Evolutionary conservation across 2,888 invertebrate species (phyloP), one percentile per base, ranked within the genome.

Genomic region (Eupithecia centaureata): DNA sequence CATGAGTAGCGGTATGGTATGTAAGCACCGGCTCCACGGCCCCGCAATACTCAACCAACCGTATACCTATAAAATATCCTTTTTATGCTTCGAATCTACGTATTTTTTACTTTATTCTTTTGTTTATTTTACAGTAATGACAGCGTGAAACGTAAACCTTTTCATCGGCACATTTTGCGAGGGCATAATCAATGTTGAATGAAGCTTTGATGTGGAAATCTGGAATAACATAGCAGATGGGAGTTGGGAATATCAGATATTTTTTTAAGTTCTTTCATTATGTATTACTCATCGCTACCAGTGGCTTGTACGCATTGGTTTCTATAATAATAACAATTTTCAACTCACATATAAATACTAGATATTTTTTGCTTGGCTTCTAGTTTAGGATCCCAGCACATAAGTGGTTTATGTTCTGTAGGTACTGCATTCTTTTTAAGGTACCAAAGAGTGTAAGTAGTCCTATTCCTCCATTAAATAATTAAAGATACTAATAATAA

Each of bases 1-100:
- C 86, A 80, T 80, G 83, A 82, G 84, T 78, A 70, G 72, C 59
- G 68, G 57, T 64, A 76, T 63, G 65, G 70, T 63, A 59, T 65
- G 63, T 67, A 65, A 61, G 65, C 68, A 61, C 60, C n/a, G 66
- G 77, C 72, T 80, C 42, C 76, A 71, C 78, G 77, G 68, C 72
- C 76, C 79, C 77, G 76, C 77, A 77, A 74, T 77, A 77, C 71
- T 75, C 82, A 82, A 75, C 80, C 77, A 80, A 77, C 82, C 82
- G 73, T 80, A 66, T 66, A 73, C 74, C 73, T 80, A 77, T 78
- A 79, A 81, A 79, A 77, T 76, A 80, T 79, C 76, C 72, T 75
- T 79, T 80, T 76, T 76, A 77, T 68, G 77, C 78, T 77, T 79
- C 69, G 73, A 71, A 68, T 22, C 57, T 12, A 32, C 30, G 57